Evolutionary conservation across 2,888 invertebrate species (phyloP), one percentile per base, ranked within the genome.

Genomic region (Heliconius sara): DNA sequence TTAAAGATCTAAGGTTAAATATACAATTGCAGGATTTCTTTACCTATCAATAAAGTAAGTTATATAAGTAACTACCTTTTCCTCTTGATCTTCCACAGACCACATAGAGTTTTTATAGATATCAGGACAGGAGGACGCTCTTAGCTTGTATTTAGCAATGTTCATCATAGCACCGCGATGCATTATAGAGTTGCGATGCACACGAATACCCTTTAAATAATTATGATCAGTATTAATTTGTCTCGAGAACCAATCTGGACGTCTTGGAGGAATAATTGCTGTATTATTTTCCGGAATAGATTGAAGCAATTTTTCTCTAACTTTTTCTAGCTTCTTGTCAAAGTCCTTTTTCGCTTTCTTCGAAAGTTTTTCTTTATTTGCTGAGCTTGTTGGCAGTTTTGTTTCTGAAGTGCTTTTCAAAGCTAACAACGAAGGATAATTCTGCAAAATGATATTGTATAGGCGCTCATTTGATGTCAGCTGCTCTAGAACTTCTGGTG

Each of bases 61-160:
- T 22, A 52, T 60, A 60, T 1, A 12, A 60, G n/a, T n/a, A 3
- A 27, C 12, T 65, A 92, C 90, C 90, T 93, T 94, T 91, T 97
- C 97, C 82, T 96, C 96, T 86, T 97, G 97, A 85, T 96, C 97
- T 80, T 97, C 97, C 84, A 98, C 95, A 1, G 98, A 97, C 87
- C 97, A 97, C 97, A 98, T 98, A 7, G 98, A 98, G 89, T 98
- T 98, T 84, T 96, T 96, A 88, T 97, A 98, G 87, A 99, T 98
- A 91, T 99, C 97, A 0, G 99, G 99, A 89, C 99, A 99, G 71
- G 98, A 98, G n/a, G 98, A 98, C 2, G 98, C 98, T 76, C 97
- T 95, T 79, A 98, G 92, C 80, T 97, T 96, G 90, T 98, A 98
- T 84, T 98, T 97, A 83, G 97, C 97, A 83, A 97, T 97, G 89